Conservation (phyloP, 2,888 invertebrate genomes). For the Hylaea fasciaria region DNA sequence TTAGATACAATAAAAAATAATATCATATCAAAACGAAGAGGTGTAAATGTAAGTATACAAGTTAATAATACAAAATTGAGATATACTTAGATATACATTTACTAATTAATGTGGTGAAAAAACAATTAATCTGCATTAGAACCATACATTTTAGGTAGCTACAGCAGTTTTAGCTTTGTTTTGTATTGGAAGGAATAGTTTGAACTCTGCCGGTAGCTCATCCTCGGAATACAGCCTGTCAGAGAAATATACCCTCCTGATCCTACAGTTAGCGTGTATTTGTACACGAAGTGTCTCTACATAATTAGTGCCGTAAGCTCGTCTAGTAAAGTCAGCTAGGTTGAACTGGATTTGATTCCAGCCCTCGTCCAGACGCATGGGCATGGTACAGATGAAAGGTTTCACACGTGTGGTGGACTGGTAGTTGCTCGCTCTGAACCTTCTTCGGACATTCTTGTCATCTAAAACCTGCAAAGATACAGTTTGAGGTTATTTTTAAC, state of each 20-base stretch:
- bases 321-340: slow-evolving; percentile 95
- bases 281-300: slow-evolving; percentile 96
- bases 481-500: slow-evolving; percentile 51
- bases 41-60: slow-evolving; percentile 49
- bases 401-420: slow-evolving; percentile 97
- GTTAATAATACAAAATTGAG: slow-evolving; percentile 58
- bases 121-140: slow-evolving; percentile 30
- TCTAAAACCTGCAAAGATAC: slow-evolving; percentile 90
- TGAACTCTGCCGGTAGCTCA: slow-evolving; percentile 97
- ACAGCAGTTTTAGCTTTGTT: slow-evolving; percentile 87
- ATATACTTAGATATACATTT: slow-evolving; percentile 71
- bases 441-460: slow-evolving; percentile 95
- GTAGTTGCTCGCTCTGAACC: slow-evolving; percentile 97
- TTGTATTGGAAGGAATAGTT: slow-evolving; percentile 96
- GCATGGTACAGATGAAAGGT: slow-evolving; percentile 99
- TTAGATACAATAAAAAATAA: slow-evolving; percentile 32
- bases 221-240: slow-evolving; percentile 97
- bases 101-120: slow-evolving; percentile 53
- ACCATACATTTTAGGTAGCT: slow-evolving; percentile 67
- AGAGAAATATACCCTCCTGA: slow-evolving; percentile 95
- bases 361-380: slow-evolving; percentile 96
- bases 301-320: slow-evolving; percentile 98
- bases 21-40: slow-evolving; percentile 49
- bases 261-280: slow-evolving; percentile 98
- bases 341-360: slow-evolving; percentile 99